Evolutionary conservation across 2,888 invertebrate species (phyloP), one percentile per base, ranked within the genome.

Genomic region (Xiphydria camelus): DNA sequence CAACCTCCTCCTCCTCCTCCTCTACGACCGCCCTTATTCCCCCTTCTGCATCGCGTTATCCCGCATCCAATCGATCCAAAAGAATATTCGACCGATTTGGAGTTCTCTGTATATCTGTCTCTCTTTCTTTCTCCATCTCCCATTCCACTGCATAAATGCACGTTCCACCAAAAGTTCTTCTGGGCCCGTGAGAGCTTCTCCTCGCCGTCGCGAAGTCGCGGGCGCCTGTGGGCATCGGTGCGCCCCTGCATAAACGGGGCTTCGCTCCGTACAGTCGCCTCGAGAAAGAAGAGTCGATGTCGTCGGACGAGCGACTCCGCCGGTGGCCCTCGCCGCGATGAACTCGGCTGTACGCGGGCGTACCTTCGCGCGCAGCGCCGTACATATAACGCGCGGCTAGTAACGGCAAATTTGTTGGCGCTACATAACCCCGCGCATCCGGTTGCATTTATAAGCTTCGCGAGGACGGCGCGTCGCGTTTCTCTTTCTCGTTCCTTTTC

Each of bases 321-420:
- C 29, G 29, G 29, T 14, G 12, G 9, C 29, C 12, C 12, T 10
- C 3, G 14, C 23, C 12, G 14, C 29, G 29, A 29, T 2, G 29
- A 10, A 29, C 29, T 12, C 15, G 29, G 15, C 29, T 29, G 29
- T 29, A 29, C 29, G n/a, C n/a, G n/a, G n/a, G n/a, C n/a, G n/a
- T n/a, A n/a, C n/a, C n/a, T n/a, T n/a, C n/a, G n/a, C n/a, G n/a
- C n/a, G n/a, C n/a, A n/a, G n/a, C n/a, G 12, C 12, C 2, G 2
- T 29, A 5, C 15, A 5, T 12, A 10, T 26, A 4, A 7, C 15
- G 4, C 12, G 9, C 29, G 29, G 5, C 12, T 14, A 29, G 12
- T 29, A 29, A 29, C 29, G 29, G 29, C 29, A 29, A 29, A 29
- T 29, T 29, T 29, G 29, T 29, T 14, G 29, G 29, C 15, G 15